Evolutionary conservation across 2,797 vertebrate genomes (phyloP).

Genomic region (Streptopelia turtur): DNA sequence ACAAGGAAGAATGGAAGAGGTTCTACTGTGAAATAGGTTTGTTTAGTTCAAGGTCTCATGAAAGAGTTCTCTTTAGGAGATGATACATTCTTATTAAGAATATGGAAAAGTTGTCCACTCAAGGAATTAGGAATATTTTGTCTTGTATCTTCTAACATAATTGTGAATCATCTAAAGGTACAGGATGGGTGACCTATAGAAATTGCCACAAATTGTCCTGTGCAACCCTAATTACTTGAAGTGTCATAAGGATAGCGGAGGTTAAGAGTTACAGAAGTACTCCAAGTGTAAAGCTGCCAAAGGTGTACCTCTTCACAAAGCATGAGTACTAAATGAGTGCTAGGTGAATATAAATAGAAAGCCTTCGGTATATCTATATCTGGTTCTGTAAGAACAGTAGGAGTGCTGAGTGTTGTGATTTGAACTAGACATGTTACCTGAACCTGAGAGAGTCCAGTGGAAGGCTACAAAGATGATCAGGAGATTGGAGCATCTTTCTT

Average conservation of each 20-base stretch:
- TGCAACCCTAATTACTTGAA: neutral
- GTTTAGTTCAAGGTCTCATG: neutral
- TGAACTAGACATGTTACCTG: neutral
- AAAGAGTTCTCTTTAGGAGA: neutral
- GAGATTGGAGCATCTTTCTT: no score
- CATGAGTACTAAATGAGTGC: neutral
- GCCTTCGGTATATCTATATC: neutral
- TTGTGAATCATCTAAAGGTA: neutral
- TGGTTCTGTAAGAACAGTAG: neutral
- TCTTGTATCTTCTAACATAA: neutral
- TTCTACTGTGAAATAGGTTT: neutral
- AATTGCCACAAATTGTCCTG: neutral
- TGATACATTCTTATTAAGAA: neutral
- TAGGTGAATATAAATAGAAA: conserved; percentile 17
- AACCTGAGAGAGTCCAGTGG: no score
- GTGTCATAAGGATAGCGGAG: neutral
- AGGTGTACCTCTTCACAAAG: neutral
- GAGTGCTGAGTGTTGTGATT: neutral
- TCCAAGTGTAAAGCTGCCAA: neutral
- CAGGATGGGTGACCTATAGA: fast-evolving
- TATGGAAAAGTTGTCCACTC: neutral
- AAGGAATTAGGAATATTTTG: neutral
- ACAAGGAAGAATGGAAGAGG: neutral
- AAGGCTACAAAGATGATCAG: no score
- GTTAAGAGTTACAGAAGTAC: neutral